These are phyloP conservation scores for Boloria selene DNA, from an alignment of 2,888 invertebrate genomes.

Conservation along the genomic window DNA sequence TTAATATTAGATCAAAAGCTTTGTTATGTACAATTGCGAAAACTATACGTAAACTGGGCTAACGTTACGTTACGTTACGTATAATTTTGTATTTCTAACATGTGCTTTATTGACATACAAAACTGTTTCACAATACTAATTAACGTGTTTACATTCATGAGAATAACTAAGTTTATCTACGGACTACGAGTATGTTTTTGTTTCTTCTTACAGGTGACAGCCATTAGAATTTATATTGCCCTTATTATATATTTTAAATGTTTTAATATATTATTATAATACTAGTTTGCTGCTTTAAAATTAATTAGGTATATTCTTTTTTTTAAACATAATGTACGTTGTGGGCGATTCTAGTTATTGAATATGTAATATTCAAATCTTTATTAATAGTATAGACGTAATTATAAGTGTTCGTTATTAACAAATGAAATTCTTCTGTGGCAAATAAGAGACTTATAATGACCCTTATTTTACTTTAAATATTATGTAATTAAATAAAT, in stretches of 20 bases:
- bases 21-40: conserved; percentile 54
- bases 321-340: not conserved
- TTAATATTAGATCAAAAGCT: conserved; percentile 11
- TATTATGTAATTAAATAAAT: no score
- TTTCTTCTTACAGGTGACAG: conserved; percentile 1
- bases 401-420: no score
- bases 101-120: conserved; percentile 58
- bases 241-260: conserved; percentile 6
- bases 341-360: no score
- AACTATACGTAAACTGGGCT: conserved; percentile 52
- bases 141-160: conserved; percentile 47
- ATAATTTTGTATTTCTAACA: conserved; percentile 57
- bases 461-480: no score
- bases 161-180: conserved; percentile 30
- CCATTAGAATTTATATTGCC: not conserved
- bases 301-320: not conserved
- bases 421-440: no score
- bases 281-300: not conserved
- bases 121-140: conserved; percentile 56
- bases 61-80: conserved; percentile 54
- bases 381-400: no score
- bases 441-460: no score
- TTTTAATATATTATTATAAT: not conserved
- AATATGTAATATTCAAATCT: no score
- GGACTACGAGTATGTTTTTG: no score